Conservation (phyloP, 2,888 invertebrate genomes). For the Dryococelus australis region DNA sequence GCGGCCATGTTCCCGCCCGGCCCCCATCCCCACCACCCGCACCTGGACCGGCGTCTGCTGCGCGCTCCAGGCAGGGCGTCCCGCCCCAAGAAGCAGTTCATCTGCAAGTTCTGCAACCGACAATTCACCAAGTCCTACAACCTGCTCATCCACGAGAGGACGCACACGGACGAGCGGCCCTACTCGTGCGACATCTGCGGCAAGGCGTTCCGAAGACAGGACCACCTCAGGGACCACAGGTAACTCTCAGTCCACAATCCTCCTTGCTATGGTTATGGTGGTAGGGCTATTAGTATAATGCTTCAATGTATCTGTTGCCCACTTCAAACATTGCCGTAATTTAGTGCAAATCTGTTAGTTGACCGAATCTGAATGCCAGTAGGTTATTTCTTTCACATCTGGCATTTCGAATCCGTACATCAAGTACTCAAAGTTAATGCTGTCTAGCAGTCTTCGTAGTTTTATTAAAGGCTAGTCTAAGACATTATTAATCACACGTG, state of each 20-base stretch:
- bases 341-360: too few species aligned
- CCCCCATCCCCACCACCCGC: constrained; percentile 56
- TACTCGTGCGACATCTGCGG: constrained; percentile 98
- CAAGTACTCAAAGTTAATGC: too few species aligned
- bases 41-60: constrained; percentile 75
- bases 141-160: constrained; percentile 95
- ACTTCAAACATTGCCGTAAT: too few species aligned
- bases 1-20: constrained; percentile 43
- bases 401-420: too few species aligned
- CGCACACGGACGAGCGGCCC: constrained; percentile 95
- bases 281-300: too few species aligned
- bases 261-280: too few species aligned
- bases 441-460: too few species aligned
- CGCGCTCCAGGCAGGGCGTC: constrained; percentile 61
- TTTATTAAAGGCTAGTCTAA: too few species aligned
- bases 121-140: constrained; percentile 99
- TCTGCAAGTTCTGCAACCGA: constrained; percentile 96
- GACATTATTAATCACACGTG: too few species aligned
- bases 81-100: constrained; percentile 92
- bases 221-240: constrained; percentile 93
- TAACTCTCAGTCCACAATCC: constrained; percentile 80
- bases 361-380: too few species aligned
- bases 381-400: too few species aligned
- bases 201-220: constrained; percentile 96
- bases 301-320: too few species aligned